Evolutionary conservation across 2,888 invertebrate species (phyloP).

Genomic region (Cyrtodaria siliqua): DNA sequence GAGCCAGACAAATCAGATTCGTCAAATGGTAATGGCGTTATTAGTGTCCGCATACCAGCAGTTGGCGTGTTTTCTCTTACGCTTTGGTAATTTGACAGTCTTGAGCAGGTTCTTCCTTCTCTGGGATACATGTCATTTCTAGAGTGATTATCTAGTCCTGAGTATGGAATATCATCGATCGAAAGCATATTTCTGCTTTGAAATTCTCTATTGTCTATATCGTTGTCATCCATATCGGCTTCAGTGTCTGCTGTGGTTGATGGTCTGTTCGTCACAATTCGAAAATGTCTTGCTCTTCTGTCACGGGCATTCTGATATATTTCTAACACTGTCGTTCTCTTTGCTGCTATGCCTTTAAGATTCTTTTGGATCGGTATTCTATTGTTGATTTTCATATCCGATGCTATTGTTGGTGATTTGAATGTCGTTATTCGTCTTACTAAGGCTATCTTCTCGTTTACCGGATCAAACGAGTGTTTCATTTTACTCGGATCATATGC

Average conservation of each 20-base stretch:
- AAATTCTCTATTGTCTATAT: too few relatives aligned
- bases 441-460: conserved; percentile 72
- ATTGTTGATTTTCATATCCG: conserved; percentile 77
- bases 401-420: conserved; percentile 69
- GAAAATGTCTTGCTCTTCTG: conserved; percentile 70
- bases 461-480: conserved; percentile 51
- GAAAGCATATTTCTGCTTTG: too few relatives aligned
- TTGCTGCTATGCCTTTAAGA: conserved; percentile 67
- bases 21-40: conserved; percentile 5
- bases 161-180: too few relatives aligned
- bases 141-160: too few relatives aligned
- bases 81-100: too few relatives aligned
- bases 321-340: conserved; percentile 72
- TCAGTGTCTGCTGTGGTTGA: too few relatives aligned
- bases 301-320: conserved; percentile 73
- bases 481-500: conserved; percentile 40
- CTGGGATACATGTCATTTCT: too few relatives aligned
- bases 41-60: neutral
- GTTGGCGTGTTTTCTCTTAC: too few relatives aligned
- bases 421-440: conserved; percentile 69
- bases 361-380: conserved; percentile 76
- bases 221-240: too few relatives aligned
- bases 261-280: conserved; percentile 51
- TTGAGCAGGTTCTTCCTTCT: too few relatives aligned
- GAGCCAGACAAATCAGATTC: conserved; percentile 15